Evolutionary conservation across 2,113 vertebrate genomes (phyloP), one percentile per base, ranked within the genome.

Genomic region (Prinia subflava): DNA sequence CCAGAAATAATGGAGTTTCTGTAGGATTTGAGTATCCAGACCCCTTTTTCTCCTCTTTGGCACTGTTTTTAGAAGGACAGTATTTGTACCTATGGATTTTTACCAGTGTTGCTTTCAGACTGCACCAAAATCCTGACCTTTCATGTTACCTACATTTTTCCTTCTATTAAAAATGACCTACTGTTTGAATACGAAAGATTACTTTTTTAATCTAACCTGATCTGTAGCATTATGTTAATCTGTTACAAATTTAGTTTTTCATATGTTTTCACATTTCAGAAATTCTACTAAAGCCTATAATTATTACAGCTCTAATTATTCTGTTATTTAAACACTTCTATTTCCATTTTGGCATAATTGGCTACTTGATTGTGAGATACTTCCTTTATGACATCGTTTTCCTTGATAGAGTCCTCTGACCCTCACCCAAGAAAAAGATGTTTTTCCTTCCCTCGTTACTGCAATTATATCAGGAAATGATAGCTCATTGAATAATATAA

Each of bases 131-230:
- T 55, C 30, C 14, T 77, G 41, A 44, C 41, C 19, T 55, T 56
- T 82, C 14, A 10, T 19, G 12, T 79, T 59, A 50, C 30, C 17
- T 70, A 27, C 10, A 17, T 21, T 53, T 74, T 10, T 10, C 23
- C 13, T 90, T 92, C 22, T 60, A 21, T 69, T 95, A 95, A 83
- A 96, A 93, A 52, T 2, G 3, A 37, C 19, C 49, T 70, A 19
- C 30, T 87, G 7, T 64, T 60, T 87, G 35, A 44, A 62, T 30
- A 53, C 27, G 30, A 93, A 57, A 78, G 14, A 15, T 87, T n/a
- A 10, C 95, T 96, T 97, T 94, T 97, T 94, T n/a, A 84, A 37
- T 75, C 57, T 83, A 68, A 88, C 35, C n/a, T 82, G 53, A 46
- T 89, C 30, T 71, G 41, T 24, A 92, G 12, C 37, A 74, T 46